Evolutionary conservation across 2,113 vertebrate species (phyloP).

Genomic region (Mesitornis unicolor): DNA sequence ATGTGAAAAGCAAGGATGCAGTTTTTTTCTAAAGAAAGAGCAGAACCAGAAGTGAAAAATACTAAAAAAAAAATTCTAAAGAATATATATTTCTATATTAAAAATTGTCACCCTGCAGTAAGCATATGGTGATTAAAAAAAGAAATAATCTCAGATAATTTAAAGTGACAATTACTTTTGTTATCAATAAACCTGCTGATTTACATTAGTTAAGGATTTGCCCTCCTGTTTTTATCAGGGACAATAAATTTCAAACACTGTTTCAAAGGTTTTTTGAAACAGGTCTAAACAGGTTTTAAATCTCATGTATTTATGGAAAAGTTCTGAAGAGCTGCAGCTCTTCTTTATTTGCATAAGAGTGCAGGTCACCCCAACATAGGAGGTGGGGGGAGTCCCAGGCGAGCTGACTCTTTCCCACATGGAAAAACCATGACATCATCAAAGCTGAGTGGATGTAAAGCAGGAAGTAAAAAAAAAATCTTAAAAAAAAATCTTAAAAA

Average conservation of each 20-base stretch:
- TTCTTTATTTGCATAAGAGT: conserved; percentile 77
- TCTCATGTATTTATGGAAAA: conserved; percentile 72
- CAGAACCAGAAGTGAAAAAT: not conserved
- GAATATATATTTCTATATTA: not conserved
- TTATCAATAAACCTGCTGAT: not conserved
- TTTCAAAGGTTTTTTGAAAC: not conserved
- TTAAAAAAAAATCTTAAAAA: not conserved
- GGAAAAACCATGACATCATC: conserved; percentile 84
- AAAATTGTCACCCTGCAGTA: not conserved
- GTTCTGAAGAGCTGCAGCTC: conserved; percentile 71
- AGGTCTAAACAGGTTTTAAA: conserved; percentile 48
- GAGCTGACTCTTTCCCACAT: conserved; percentile 78
- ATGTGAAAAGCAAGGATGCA: not conserved
- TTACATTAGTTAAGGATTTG: not conserved
- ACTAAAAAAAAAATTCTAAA: not conserved
- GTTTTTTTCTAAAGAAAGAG: not conserved
- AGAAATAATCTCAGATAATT: not conserved
- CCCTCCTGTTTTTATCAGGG: not conserved
- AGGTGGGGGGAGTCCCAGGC: conserved; percentile 80
- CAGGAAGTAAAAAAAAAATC: conserved; percentile 67
- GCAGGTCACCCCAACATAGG: conserved; percentile 46
- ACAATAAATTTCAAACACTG: not conserved
- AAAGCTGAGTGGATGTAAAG: conserved; percentile 71
- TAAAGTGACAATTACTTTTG: not conserved
- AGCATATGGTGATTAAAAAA: not conserved